phyloP scores from a whole-genome alignment of 2,113 vertebrate genomes.

The Chaetodon trifascialis region DNA sequence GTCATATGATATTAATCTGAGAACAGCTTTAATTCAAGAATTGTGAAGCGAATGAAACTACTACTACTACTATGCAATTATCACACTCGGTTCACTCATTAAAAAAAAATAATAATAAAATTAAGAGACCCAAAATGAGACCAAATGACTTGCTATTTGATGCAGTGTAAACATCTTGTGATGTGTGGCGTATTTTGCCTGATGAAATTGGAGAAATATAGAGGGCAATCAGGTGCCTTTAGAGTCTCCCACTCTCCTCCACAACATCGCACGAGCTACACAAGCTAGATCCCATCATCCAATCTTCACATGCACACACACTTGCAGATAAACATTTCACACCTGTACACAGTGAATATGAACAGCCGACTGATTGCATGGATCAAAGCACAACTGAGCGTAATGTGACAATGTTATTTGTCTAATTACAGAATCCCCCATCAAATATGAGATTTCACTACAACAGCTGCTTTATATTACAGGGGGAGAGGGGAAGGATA shows the following conservation, averaged over 20 bases:
- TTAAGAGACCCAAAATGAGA: not conserved
- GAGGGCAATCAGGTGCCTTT: conserved; percentile 3
- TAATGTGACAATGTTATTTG: conserved; percentile 42
- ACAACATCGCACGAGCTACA: not conserved
- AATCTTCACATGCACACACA: conserved; percentile 16
- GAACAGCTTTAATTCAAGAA: conserved; percentile 3
- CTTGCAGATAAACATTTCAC: conserved; percentile 25
- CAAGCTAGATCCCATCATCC: not conserved
- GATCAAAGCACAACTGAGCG: conserved; percentile 46
- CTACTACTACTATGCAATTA: conserved; percentile 12
- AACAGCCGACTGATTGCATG: conserved; percentile 20
- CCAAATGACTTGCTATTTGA: conserved; percentile 18
- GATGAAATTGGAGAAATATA: conserved; percentile 16
- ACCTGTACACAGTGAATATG: conserved; percentile 5
- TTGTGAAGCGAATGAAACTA: not conserved
- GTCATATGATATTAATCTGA: conserved; percentile 37
- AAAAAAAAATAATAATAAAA: not conserved
- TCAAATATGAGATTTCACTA: conserved; percentile 39
- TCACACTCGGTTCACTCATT: conserved; percentile 6
- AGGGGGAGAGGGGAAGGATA: conserved; percentile 25
- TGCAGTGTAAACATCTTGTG: conserved; percentile 26
- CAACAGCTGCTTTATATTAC: conserved; percentile 65
- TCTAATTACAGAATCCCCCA: conserved; percentile 34
- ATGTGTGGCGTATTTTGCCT: not conserved
- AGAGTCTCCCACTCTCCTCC: not conserved